Evolutionary conservation across 2,113 vertebrate species (phyloP), one percentile per base, ranked within the genome.

Genomic region (Salminus brasiliensis): DNA sequence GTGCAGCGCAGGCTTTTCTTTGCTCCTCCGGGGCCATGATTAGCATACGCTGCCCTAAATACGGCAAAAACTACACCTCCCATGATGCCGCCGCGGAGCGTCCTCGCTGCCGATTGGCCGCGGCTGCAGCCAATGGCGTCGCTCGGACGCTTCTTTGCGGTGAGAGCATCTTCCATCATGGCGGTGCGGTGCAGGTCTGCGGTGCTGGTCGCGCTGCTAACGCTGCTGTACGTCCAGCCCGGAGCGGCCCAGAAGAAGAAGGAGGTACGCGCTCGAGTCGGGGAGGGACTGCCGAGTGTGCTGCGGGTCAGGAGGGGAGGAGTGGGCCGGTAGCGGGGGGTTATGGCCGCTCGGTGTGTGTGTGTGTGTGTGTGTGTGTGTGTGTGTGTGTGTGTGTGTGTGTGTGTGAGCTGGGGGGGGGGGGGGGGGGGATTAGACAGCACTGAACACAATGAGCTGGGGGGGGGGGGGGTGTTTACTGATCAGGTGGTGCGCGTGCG

Each of bases 241-340:
- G 85, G 85, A 52, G 87, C 75, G 55, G 74, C 80, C 47, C 87
- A 88, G 75, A 88, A 88, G 85, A 88, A 88, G 34, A 88, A 88
- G 68, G 85, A 88, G 87, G 85, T 88, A 87, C 34, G 13, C 21
- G 4, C 0, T 0, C 47, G 16, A 5, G 1, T 5, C 2, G 6
- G 0, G 18, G 4, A 45, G 12, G 12, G 1, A 15, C 43, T 2
- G 1, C 21, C 2, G 18, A 3, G 47, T 5, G 3, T 1, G 12
- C 43, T n/a, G 18, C 15, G 53, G 11, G 23, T 25, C 7, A 3
- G 10, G 16, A 27, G 25, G 25, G n/a, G 25, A 16, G 16, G 0
- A 21, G 29, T 27, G 27, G 6, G 2, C 5, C 39, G 8, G 6
- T 36, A 10, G 12, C 7, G 8, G 7, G 39, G 39, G 2, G 6